Evolutionary conservation across 2,888 invertebrate genomes (phyloP).

Genomic region (Chymomyza fuscimana): DNA sequence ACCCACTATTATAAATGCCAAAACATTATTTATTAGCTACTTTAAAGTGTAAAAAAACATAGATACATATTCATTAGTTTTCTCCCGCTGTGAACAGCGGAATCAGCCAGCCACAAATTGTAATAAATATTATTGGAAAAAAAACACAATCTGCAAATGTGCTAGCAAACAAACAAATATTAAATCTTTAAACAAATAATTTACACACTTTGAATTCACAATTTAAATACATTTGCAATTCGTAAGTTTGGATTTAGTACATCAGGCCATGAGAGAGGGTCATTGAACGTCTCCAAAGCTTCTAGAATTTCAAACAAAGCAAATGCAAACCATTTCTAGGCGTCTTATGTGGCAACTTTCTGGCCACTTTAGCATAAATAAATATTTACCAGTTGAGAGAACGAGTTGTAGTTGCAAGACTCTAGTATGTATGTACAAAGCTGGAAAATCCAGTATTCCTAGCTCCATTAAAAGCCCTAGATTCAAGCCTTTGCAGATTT

Average conservation of each 20-base stretch:
- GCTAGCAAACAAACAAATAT: neutral
- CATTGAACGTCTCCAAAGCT: slow-evolving; percentile 40
- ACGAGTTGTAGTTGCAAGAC: neutral
- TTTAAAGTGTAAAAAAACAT: neutral
- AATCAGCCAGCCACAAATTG: neutral
- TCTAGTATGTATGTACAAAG: slow-evolving; percentile 17
- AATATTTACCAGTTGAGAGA: slow-evolving; percentile 3
- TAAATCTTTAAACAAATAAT: neutral
- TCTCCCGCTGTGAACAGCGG: neutral
- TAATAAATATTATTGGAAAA: neutral
- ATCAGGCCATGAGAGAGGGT: neutral
- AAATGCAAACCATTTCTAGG: neutral
- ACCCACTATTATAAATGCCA: neutral
- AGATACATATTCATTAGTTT: neutral
- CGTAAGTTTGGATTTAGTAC: neutral
- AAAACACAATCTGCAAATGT: neutral
- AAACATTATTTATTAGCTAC: neutral
- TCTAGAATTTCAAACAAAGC: neutral
- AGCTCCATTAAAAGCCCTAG: neutral
- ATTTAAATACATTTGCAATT: neutral
- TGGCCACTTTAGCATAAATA: slow-evolving; percentile 54
- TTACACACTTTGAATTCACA: neutral
- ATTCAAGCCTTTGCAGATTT: neutral
- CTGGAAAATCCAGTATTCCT: slow-evolving; percentile 58
- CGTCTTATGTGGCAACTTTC: neutral